Base-by-base conservation (phyloP, 37 sponge, comb jelly and placozoan genomes). In the Tethya wilhelma region DNA sequence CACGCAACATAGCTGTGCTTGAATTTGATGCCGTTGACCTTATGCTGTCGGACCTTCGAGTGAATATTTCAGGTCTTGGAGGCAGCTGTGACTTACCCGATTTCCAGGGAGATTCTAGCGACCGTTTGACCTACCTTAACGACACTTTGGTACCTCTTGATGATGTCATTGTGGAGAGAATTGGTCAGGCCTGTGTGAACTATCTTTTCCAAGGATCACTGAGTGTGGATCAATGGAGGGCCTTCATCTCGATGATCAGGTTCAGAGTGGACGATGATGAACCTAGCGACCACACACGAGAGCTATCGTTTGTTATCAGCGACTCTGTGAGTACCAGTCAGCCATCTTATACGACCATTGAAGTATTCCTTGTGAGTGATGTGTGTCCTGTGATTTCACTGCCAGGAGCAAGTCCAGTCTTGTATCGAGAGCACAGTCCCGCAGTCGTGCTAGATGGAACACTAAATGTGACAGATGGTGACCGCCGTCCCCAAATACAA, bases 221-320 rank as follows among this genome's bases (percentile, higher is more conserved):
- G 25, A 81, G 71, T 5, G 39, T 79, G 22, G 67, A 55, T 26
- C 49, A 87, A 2, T 92, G 93, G 93, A 40, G 67, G 40, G 33
- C 66, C 11, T 81, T 81, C 39, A 57, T 92, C 56, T 67, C 68
- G 8, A 84, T 71, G 72, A 40, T 80, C 23, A 36, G 70, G 5
- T 92, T 92, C 67, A 65, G 74, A 4, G 71, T 92, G 2, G 44
- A 49, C 33, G 64, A 92, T 43, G 59, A 68, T 29, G 93, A 92
- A 56, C 93, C 93, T 1, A 87, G 89, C 71, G 82, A 80, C 25
- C 89, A 92, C 71, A 74, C 81, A 14, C 49, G 93, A 31, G n/a
- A 53, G 33, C 29, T 92, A 11, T 45, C 80, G 12, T 84, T 83
- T 55, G 59, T 68, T 0, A 87, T 92, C 28, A 58, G 53, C 67